phyloP scores from a whole-genome alignment of 1,140 invertebrate species.

The Zaprionus davidi region DNA sequence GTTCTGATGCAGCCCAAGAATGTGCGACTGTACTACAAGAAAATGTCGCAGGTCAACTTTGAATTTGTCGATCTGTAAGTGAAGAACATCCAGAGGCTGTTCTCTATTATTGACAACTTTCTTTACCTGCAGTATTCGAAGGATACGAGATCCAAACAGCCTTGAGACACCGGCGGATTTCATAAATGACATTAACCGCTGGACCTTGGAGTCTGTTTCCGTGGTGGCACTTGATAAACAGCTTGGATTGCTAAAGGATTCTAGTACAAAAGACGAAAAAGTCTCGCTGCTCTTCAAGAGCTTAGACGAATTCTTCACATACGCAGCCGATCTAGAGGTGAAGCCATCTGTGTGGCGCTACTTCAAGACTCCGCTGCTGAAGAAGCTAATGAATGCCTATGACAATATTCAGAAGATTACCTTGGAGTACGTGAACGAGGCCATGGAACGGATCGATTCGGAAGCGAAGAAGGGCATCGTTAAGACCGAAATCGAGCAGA shows the following conservation, averaged over 20 bases:
- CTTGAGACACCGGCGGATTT: conserved; percentile 86
- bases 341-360: conserved; percentile 88
- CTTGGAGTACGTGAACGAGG: conserved; percentile 63
- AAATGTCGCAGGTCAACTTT: conserved; percentile 84
- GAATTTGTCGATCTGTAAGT: conserved; percentile 67
- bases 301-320: conserved; percentile 87
- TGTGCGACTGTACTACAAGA: conserved; percentile 83
- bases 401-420: conserved; percentile 66
- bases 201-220: conserved; percentile 90
- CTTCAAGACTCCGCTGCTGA: conserved; percentile 86
- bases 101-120: background rate
- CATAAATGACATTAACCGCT: conserved; percentile 88
- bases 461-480: conserved; percentile 58
- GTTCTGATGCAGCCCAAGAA: conserved; percentile 85
- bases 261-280: conserved; percentile 80
- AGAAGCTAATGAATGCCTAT: conserved; percentile 85
- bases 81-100: background rate
- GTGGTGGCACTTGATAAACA: conserved; percentile 89
- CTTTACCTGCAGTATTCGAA: conserved; percentile 79
- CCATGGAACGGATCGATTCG: conserved; percentile 55
- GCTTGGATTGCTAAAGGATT: conserved; percentile 85
- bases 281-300: conserved; percentile 87
- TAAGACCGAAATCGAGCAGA: conserved; percentile 52
- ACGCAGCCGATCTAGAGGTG: conserved; percentile 87
- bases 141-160: conserved; percentile 84